phyloP scores from a whole-genome alignment of 2,797 vertebrate genomes.

The Ptychobarbus kaznakovi region DNA sequence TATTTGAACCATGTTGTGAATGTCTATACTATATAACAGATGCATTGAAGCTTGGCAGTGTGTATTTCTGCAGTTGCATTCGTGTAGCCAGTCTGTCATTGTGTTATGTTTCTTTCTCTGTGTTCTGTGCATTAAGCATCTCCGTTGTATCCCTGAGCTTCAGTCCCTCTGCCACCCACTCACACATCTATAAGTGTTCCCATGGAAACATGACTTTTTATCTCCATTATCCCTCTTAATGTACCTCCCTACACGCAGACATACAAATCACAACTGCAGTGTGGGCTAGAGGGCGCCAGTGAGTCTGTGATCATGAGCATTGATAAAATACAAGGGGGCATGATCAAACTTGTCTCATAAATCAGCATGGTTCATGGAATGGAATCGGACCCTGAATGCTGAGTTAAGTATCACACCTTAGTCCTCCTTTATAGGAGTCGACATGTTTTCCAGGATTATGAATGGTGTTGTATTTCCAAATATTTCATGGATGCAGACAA shows the following conservation, averaged over 20 bases:
- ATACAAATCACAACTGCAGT: conserved; percentile 24
- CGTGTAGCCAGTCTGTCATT: conserved; percentile 13
- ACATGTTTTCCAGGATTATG: conserved; percentile 17
- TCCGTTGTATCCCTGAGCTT: conserved; percentile 58
- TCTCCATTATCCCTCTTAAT: conserved; percentile 57
- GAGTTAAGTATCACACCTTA: background rate
- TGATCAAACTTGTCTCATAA: background rate
- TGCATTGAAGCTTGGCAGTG: conserved; percentile 3
- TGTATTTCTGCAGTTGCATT: background rate
- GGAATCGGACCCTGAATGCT: background rate
- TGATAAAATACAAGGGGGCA: background rate
- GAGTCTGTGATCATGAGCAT: conserved; percentile 18
- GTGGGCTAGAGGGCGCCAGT: conserved; percentile 56
- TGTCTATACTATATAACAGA: conserved; percentile 10
- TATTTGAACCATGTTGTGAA: conserved; percentile 17
- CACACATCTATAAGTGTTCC: conserved; percentile 70
- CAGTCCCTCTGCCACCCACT: conserved; percentile 70
- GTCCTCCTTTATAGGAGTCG: background rate
- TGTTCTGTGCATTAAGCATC: conserved; percentile 65
- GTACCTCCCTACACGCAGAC: conserved; percentile 42
- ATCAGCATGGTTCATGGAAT: background rate
- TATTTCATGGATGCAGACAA: conserved; percentile 27
- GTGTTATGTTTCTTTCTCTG: conserved; percentile 31
- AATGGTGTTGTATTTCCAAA: background rate
- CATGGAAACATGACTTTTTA: conserved; percentile 76